Percentiles rank a stretch among this genome's conserved stretches.
Conservation (phyloP, 2,113 vertebrate species). For the Plectropomus leopardus region DNA sequence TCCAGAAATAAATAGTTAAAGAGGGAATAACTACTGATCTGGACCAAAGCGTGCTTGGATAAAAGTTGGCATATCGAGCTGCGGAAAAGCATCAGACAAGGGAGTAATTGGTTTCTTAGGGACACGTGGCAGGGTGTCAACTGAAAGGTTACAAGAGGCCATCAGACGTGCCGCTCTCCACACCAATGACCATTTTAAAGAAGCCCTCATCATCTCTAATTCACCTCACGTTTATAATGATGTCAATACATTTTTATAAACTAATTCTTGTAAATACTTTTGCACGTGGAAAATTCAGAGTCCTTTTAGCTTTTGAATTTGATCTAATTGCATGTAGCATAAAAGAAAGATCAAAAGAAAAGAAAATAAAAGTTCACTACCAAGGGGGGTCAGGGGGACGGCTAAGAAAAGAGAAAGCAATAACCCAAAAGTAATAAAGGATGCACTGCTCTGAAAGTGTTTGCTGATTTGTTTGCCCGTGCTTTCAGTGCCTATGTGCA, state of each 20-base stretch:
- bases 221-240: conserved; percentile 66
- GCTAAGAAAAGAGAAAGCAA: conserved; percentile 41
- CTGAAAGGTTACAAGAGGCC: conserved; percentile 67
- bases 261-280: neutral
- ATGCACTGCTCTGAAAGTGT: conserved; percentile 49
- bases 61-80: conserved; percentile 75
- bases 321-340: conserved; percentile 36
- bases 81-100: conserved; percentile 66
- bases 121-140: conserved; percentile 71
- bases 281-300: conserved; percentile 27
- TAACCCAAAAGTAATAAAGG: conserved; percentile 67
- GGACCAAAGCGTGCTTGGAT: conserved; percentile 67
- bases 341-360: conserved; percentile 55
- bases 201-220: conserved; percentile 63
- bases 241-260: conserved; percentile 38
- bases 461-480: conserved; percentile 52
- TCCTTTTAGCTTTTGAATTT: conserved; percentile 21
- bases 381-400: conserved; percentile 41
- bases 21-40: conserved; percentile 51
- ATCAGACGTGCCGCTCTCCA: conserved; percentile 53
- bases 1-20: conserved; percentile 42
- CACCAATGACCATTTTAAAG: conserved; percentile 58
- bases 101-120: conserved; percentile 86
- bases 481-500: conserved; percentile 7
- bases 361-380: conserved; percentile 37